phyloP scores from a whole-genome alignment of 2,888 invertebrate genomes.

The Folsomia manolachei region DNA sequence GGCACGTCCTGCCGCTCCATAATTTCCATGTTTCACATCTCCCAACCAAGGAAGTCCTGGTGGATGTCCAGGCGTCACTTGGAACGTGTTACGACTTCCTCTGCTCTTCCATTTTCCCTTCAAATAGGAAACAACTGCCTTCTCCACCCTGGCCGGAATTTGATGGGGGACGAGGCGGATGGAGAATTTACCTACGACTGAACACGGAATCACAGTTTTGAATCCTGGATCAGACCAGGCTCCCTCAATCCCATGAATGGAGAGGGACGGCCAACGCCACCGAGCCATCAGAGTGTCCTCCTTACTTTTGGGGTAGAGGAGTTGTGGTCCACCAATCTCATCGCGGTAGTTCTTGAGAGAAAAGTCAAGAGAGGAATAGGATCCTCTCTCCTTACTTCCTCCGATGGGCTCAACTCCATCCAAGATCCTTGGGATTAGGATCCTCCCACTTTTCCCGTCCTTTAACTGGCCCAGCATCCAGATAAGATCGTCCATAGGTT shows the following conservation, averaged over 20 bases:
- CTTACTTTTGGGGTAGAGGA: constrained; percentile 57
- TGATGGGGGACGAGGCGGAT: constrained; percentile 92
- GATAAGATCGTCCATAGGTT: constrained; percentile 78
- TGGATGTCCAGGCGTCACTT: constrained; percentile 59
- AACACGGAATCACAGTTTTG: constrained; percentile 91
- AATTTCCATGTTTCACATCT: constrained; percentile 88
- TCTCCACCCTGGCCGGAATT: constrained; percentile 70
- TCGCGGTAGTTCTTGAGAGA: constrained; percentile 30
- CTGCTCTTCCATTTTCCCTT: constrained; percentile 73
- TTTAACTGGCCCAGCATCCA: constrained; percentile 79
- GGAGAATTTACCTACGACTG: constrained; percentile 95
- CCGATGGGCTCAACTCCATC: constrained; percentile 75
- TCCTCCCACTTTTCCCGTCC: constrained; percentile 80
- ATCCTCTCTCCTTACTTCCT: constrained; percentile 65
- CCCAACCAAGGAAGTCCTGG: constrained; percentile 90
- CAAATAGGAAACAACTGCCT: constrained; percentile 73
- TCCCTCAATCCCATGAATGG: constrained; percentile 91
- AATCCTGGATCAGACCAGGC: constrained; percentile 89
- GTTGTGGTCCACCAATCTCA: constrained; percentile 34
- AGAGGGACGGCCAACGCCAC: constrained; percentile 90
- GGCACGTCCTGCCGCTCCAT: constrained; percentile 78
- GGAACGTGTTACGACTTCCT: constrained; percentile 77
- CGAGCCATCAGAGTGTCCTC: constrained; percentile 83
- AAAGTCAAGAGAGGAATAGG: constrained; percentile 82
- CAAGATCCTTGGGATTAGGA: constrained; percentile 76